These are phyloP conservation scores for Ditula angustiorana DNA, from an alignment of 2,888 invertebrate species.

Conservation along the genomic window DNA sequence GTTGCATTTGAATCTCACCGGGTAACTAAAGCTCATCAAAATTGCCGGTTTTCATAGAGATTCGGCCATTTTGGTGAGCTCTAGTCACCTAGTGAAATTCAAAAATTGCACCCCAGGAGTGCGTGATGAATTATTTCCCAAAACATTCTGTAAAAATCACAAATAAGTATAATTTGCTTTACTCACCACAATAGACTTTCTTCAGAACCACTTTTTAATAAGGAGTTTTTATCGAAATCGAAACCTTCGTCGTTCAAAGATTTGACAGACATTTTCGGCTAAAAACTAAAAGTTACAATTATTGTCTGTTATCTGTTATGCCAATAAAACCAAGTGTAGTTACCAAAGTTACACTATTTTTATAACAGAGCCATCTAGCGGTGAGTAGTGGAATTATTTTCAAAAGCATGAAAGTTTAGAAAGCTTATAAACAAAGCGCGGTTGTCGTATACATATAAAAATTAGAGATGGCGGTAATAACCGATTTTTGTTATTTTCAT, in stretches of 20 bases:
- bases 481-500: background rate
- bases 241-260: constrained; percentile 73
- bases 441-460: too few species aligned
- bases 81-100: too few species aligned
- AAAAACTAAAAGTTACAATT: background rate
- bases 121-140: too few species aligned
- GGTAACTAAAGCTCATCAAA: too few species aligned
- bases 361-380: constrained; percentile 38
- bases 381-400: constrained; percentile 13
- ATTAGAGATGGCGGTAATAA: constrained; percentile 1
- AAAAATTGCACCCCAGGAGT: too few species aligned
- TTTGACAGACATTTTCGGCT: constrained; percentile 69
- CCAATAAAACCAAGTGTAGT: constrained; percentile 51
- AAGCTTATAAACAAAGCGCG: too few species aligned
- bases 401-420: too few species aligned
- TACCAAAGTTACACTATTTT: background rate
- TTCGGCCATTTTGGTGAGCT: too few species aligned
- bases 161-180: too few species aligned
- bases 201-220: constrained; percentile 68
- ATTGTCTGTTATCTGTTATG: constrained; percentile 53
- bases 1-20: too few species aligned
- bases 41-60: too few species aligned
- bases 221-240: constrained; percentile 73
- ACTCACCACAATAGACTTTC: constrained; percentile 69
- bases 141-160: too few species aligned